Evolutionary conservation across 2,888 invertebrate species (phyloP).

Genomic region (Papilio protenor): DNA sequence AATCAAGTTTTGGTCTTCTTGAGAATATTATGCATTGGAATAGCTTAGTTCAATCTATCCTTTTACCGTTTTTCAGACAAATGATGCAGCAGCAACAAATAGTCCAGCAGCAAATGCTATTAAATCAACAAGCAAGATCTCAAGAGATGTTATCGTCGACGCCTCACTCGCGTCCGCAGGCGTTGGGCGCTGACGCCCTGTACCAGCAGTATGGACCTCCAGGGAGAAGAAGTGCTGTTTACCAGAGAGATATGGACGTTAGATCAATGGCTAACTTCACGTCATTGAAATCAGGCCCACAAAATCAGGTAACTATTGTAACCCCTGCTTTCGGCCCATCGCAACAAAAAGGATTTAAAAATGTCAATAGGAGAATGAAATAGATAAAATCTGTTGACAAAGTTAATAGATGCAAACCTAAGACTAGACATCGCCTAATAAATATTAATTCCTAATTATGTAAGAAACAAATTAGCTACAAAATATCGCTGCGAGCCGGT

Average conservation of each 20-base stretch:
- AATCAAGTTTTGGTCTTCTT: not conserved
- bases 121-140: slow-evolving; percentile 81
- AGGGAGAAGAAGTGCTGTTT: slow-evolving; percentile 74
- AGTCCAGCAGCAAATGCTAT: slow-evolving; percentile 79
- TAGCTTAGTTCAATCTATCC: not conserved
- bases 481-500: not conserved
- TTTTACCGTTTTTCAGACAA: slow-evolving; percentile 61
- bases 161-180: slow-evolving; percentile 66
- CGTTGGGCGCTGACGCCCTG: slow-evolving; percentile 77
- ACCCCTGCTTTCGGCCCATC: not conserved
- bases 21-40: not conserved
- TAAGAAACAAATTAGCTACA: slow-evolving; percentile 1
- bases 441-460: slow-evolving; percentile 7
- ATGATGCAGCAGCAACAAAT: slow-evolving; percentile 80
- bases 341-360: not conserved
- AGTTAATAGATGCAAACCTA: not conserved
- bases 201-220: slow-evolving; percentile 81
- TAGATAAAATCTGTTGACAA: not conserved
- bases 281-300: slow-evolving; percentile 74
- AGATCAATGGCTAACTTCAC: slow-evolving; percentile 79
- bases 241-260: slow-evolving; percentile 76
- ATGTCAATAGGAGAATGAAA: not conserved
- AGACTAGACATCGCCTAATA: not conserved
- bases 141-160: slow-evolving; percentile 83
- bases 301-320: slow-evolving; percentile 62